Base-by-base conservation (phyloP, 2,888 invertebrate species). In the Linyphia triangularis region DNA sequence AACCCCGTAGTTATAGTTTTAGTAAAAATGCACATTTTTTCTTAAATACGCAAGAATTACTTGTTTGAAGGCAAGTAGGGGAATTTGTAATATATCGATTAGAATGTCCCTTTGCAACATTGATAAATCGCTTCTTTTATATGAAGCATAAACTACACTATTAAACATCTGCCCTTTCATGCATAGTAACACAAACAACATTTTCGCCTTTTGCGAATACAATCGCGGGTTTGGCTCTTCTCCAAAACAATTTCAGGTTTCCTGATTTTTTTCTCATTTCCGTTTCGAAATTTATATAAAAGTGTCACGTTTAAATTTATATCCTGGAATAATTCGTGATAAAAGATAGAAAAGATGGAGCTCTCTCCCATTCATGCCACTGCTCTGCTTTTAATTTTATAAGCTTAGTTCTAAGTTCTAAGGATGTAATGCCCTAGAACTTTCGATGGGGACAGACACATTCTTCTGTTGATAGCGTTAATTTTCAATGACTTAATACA, bases 101-200 rank as follows among this genome's bases (percentile, higher is more conserved):
- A n/a, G 51, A 51, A 5, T n/a, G 13, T n/a, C 51, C 51, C 51
- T 51, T n/a, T 51, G 51, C 51, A n/a, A 16, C n/a, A 51, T 51
- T 51, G 51, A 51, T 51, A 51, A 51, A 51, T 51, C 13, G 13
- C n/a, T n/a, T 51, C 13, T 51, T 51, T 51, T 51, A 3, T 16
- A 16, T 51, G n/a, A 13, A n/a, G 51, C 13, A 51, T 51, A 51
- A 51, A 51, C 51, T 51, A 51, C 51, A 51, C 51, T 51, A 51
- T 51, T 51, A 51, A 51, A 51, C 51, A 51, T 51, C 51, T 51
- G 51, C 51, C n/a, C 51, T 51, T 51, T 51, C 51, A 51, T 51
- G 51, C 51, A n/a, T 51, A 16, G 5, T 13, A 51, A 51, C 51
- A 51, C 51, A 51, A 51, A 51, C 51, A 51, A n/a, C 51, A 51